Evolutionary conservation across 2,113 vertebrate genomes (phyloP).

Genomic region (Sylvia atricapilla): DNA sequence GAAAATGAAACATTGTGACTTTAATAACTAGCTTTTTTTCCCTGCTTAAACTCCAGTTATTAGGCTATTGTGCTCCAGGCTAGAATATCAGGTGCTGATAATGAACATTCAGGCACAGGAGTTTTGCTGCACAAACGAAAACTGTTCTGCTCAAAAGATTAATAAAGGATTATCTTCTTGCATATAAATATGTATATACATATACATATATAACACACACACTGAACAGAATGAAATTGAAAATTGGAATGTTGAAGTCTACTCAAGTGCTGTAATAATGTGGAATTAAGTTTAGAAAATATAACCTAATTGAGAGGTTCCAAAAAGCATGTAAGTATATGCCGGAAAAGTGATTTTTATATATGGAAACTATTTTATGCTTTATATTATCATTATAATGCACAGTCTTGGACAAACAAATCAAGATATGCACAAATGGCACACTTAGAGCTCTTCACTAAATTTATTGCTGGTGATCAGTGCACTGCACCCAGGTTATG

Average conservation of each 20-base stretch:
- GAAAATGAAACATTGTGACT: not conserved
- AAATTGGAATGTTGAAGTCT: not conserved
- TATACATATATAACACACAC: not conserved
- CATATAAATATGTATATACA: not conserved
- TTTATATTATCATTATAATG: not conserved
- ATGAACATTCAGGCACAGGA: not conserved
- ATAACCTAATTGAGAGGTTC: not conserved
- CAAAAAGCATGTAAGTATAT: not conserved
- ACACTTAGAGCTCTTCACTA: not conserved
- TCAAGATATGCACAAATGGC: not conserved
- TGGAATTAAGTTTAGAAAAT: not conserved
- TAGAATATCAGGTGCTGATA: not conserved
- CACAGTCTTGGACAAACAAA: not conserved
- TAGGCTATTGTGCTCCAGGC: not conserved
- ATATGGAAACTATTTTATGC: not conserved
- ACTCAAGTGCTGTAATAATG: not conserved
- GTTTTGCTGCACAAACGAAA: not conserved
- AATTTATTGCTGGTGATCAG: accelerated
- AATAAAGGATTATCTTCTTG: not conserved
- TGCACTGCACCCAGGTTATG: not conserved
- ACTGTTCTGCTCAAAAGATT: not conserved
- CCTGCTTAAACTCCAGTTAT: not conserved
- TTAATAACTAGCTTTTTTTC: not conserved
- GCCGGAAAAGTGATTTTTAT: not conserved
- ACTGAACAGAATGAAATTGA: not conserved